Evolutionary conservation across 2,113 vertebrate species (phyloP), one percentile per base, ranked within the genome.

Genomic region (Corythoichthys intestinalis): DNA sequence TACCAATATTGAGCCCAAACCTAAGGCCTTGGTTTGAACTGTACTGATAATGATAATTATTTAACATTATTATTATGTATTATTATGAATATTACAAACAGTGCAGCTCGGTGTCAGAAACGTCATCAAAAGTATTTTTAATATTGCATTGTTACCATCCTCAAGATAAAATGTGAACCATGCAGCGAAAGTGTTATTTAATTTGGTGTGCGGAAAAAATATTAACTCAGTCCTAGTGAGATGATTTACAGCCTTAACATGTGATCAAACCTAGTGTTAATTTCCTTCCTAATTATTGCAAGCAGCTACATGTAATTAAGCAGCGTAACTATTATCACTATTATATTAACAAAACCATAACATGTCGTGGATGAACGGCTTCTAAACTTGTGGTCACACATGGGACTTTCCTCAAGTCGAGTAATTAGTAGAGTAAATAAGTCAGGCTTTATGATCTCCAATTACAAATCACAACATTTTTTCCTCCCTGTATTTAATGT

Each of bases 371-470:
- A 54, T 3, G 1, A 6, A 35, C 20, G 8, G 8, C 4, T 47
- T 6, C 17, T 7, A 8, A 66, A 60, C 50, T 65, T n/a, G 17
- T 20, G 39, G 67, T 39, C n/a, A 70, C 28, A 44, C 6, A 44
- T 44, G 15, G 15, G 8, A 67, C 13, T 65, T 7, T 66, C 50
- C 49, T 71, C 72, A 58, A 64, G 15, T 20, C 47, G 20, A n/a
- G 6, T 56, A 50, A 74, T 67, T 72, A 80, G 74, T 13, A 68
- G 6, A 65, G 74, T 75, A 82, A 86, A 83, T 73, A 80, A 79
- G 67, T 1, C 61, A 10, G 14, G 73, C 37, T 80, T 86, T 84
- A 76, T 84, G 70, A 77, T 80, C 83, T 85, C 68, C 13, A 57
- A 44, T 67, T 65, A 75, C 78, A 83, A 79, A 84, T 77, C 72